phyloP scores from a whole-genome alignment of 2,888 invertebrate genomes.

The Barypeithes pellucidus region DNA sequence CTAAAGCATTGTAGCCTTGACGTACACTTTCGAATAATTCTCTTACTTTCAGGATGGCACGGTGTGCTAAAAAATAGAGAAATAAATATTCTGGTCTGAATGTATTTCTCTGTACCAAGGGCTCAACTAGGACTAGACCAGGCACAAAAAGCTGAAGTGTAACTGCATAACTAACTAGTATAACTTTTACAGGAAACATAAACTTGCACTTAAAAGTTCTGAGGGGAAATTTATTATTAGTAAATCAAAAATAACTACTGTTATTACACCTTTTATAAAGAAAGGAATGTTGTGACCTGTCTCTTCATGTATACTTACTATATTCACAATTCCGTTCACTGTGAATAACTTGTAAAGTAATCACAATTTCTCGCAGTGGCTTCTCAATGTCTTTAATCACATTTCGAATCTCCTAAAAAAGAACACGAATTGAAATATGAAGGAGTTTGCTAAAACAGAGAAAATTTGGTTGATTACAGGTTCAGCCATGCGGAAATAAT shows the following conservation, averaged over 20 bases:
- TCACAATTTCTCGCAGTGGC: constrained; percentile 83
- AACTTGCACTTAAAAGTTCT: too few species aligned
- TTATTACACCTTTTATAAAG: background rate
- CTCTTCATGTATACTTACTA: constrained; percentile 75
- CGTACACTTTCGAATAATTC: constrained; percentile 79
- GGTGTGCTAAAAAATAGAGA: constrained; percentile 71
- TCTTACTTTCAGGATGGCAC: constrained; percentile 78
- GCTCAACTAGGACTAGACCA: too few species aligned
- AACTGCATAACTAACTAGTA: too few species aligned
- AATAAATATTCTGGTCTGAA: too few species aligned
- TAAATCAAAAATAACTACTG: background rate
- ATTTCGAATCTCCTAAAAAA: constrained; percentile 77
- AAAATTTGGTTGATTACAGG: too few species aligned
- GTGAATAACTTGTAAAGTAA: constrained; percentile 87
- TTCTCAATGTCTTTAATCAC: constrained; percentile 86
- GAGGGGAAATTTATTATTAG: too few species aligned
- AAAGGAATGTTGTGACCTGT: too few species aligned
- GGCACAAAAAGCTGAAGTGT: too few species aligned
- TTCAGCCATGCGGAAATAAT: too few species aligned
- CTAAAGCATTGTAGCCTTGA: constrained; percentile 77
- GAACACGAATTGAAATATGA: too few species aligned
- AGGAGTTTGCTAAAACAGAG: too few species aligned
- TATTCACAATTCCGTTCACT: constrained; percentile 77
- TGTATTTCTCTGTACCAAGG: background rate
- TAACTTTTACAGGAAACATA: too few species aligned